Conservation (phyloP, 2,113 vertebrate species). For the Rutilus rutilus region DNA sequence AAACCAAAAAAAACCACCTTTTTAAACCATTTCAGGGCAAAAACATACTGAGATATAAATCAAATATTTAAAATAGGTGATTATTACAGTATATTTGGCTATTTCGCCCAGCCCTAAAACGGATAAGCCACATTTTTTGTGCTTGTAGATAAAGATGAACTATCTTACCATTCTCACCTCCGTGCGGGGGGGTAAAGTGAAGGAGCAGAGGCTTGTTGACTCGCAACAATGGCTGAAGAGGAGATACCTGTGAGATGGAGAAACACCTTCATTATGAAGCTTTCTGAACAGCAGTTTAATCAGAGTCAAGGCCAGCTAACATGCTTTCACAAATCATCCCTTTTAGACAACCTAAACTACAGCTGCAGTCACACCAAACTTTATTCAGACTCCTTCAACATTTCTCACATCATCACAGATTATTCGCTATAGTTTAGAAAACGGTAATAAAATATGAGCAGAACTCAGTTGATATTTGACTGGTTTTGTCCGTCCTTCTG, state of each 20-base stretch:
- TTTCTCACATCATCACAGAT: too few relatives aligned
- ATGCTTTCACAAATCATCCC: background rate
- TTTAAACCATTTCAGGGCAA: too few relatives aligned
- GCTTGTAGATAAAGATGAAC: background rate
- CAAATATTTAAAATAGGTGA: background rate
- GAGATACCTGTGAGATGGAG: constrained; percentile 81
- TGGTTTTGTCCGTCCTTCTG: too few relatives aligned
- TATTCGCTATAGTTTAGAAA: too few relatives aligned
- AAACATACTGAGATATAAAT: too few relatives aligned
- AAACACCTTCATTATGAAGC: background rate
- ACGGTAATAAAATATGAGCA: too few relatives aligned
- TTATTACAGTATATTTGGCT: background rate
- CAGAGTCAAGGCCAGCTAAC: background rate
- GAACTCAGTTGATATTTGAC: too few relatives aligned
- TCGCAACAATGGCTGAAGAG: constrained; percentile 94
- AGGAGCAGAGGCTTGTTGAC: constrained; percentile 86
- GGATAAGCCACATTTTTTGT: background rate
- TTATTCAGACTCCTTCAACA: too few relatives aligned
- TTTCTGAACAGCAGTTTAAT: background rate
- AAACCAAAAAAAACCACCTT: background rate
- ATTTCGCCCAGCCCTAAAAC: too few relatives aligned
- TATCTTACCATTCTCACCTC: constrained; percentile 95
- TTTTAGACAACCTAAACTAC: too few relatives aligned
- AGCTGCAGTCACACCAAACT: background rate
- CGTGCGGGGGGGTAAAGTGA: constrained; percentile 88